A percentile compares a stretch with the other conserved stretches of the same genome.
Evolutionary conservation across 2,797 vertebrate genomes (phyloP).

Genomic region (Artibeus jamaicensis): DNA sequence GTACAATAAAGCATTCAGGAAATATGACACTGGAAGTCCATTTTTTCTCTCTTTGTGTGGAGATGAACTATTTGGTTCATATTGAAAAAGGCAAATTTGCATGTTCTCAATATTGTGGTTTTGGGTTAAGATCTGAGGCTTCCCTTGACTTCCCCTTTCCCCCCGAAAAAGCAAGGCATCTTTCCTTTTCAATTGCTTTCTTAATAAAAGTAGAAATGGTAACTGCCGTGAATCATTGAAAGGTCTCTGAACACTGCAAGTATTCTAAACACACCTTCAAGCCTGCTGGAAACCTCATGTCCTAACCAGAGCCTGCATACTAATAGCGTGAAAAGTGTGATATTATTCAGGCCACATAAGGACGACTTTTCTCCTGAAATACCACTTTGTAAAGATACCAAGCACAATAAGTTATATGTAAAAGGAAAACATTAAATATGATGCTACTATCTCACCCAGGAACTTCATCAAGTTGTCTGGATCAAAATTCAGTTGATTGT

Average conservation of each 20-base stretch:
- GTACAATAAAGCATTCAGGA: neutral
- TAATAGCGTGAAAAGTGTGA: constrained; percentile 57
- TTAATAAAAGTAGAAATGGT: constrained; percentile 52
- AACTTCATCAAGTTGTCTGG: neutral
- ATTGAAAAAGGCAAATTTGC: constrained; percentile 73
- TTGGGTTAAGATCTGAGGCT: constrained; percentile 22
- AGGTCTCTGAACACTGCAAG: neutral
- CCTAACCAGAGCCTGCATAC: constrained; percentile 59
- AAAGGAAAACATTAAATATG: constrained; percentile 33
- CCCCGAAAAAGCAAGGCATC: neutral
- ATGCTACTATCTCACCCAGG: neutral
- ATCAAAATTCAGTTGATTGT: neutral
- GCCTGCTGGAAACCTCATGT: constrained; percentile 51
- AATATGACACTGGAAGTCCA: constrained; percentile 44
- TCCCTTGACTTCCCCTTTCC: neutral
- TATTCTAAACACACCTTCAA: constrained; percentile 71
- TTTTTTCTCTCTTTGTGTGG: constrained; percentile 48
- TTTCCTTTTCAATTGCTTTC: constrained; percentile 43
- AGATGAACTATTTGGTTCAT: constrained; percentile 58
- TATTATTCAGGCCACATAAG: constrained; percentile 41
- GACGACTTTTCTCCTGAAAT: constrained; percentile 40
- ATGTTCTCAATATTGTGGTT: constrained; percentile 63
- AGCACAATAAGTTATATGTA: neutral
- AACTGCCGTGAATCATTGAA: constrained; percentile 28
- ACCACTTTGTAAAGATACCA: constrained; percentile 22